A percentile compares a stretch with the other conserved stretches of the same genome.
phyloP scores from a whole-genome alignment of 2,113 vertebrate genomes.

The Zeus faber region DNA sequence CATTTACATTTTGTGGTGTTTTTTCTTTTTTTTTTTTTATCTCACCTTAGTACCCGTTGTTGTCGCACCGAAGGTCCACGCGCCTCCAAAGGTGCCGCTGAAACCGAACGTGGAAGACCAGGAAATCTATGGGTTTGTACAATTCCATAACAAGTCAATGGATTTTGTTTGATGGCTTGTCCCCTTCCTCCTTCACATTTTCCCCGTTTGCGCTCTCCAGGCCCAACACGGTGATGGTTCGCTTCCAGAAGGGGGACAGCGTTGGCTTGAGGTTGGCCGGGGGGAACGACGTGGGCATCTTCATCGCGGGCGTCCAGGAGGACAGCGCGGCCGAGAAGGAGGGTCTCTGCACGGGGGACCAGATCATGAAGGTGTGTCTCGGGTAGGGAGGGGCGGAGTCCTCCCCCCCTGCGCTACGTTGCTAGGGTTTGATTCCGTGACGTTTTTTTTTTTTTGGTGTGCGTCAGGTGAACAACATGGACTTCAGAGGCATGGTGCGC shows the following conservation, averaged over 20 bases:
- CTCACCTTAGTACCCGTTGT: conserved; percentile 27
- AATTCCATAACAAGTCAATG: neutral
- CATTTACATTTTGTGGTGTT: neutral
- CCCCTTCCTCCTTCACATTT: neutral
- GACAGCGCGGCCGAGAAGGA: conserved; percentile 91
- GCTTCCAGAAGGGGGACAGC: conserved; percentile 91
- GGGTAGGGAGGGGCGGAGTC: too few species aligned
- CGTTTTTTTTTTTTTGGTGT: neutral
- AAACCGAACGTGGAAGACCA: conserved; percentile 87
- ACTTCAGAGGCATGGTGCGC: conserved; percentile 93
- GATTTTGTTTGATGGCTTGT: too few species aligned
- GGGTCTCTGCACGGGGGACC: conserved; percentile 89
- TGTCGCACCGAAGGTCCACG: conserved; percentile 55
- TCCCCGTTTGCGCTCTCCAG: conserved; percentile 45
- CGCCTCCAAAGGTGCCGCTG: conserved; percentile 74
- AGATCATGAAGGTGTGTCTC: conserved; percentile 96
- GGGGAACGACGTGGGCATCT: conserved; percentile 96
- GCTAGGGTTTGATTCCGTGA: neutral
- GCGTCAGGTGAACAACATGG: conserved; percentile 87
- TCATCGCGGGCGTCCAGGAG: conserved; percentile 94
- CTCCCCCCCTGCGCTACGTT: too few species aligned
- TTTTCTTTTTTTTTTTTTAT: neutral
- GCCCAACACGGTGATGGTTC: conserved; percentile 90
- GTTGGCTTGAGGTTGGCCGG: conserved; percentile 93
- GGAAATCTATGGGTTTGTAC: conserved; percentile 88